phyloP scores from a whole-genome alignment of 1,140 invertebrate genomes.

The Trichomalopsis sarcophagae region DNA sequence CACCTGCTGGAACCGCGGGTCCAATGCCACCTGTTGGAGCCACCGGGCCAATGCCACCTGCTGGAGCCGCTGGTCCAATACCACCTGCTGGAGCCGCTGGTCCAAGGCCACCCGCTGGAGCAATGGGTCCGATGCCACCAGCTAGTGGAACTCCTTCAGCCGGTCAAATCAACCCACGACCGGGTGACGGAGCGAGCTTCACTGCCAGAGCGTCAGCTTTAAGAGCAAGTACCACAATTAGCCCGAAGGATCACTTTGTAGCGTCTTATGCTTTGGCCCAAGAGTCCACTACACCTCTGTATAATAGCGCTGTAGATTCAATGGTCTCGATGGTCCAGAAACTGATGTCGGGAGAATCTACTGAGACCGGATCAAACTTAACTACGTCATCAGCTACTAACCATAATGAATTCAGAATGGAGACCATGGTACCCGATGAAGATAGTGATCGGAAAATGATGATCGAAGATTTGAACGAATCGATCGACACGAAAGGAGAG shows the following conservation, averaged over 20 bases:
- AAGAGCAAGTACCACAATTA: background rate
- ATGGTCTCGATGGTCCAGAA: background rate
- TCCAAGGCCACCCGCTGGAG: background rate
- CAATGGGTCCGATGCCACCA: background rate
- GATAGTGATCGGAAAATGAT: background rate
- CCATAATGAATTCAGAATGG: background rate
- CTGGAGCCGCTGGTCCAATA: background rate
- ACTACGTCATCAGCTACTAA: background rate
- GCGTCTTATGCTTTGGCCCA: no score
- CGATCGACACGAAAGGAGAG: background rate
- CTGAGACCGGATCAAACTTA: background rate
- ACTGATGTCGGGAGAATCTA: background rate
- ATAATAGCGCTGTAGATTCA: background rate
- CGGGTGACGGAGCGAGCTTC: background rate
- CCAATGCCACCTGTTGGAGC: background rate
- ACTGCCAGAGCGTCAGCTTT: background rate
- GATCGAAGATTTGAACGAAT: background rate
- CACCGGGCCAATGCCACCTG: background rate
- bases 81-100: background rate
- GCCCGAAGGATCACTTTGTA: no score
- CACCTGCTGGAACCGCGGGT: background rate
- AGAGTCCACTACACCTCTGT: no score
- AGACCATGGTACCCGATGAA: background rate
- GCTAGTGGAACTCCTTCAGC: background rate
- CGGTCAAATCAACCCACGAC: background rate